These are phyloP conservation scores for Cliona cf. orientalis DNA, from an alignment of 37 sponge, comb jelly and placozoan genomes.

Conservation along the genomic window DNA sequence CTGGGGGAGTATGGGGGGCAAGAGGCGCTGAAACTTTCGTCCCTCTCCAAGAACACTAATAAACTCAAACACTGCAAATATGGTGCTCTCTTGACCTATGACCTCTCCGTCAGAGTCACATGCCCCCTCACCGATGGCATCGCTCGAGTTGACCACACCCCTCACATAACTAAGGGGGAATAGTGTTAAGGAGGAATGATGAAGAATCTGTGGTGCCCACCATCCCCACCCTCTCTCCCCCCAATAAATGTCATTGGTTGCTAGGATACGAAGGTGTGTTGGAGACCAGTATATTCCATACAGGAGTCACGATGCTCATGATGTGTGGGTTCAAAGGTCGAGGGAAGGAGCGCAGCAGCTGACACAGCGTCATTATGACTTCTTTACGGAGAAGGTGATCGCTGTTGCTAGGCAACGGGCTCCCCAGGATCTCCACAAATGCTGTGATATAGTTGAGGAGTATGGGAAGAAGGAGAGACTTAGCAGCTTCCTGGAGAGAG, in stretches of 20 bases:
- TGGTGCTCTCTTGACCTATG: slow-evolving; percentile 33
- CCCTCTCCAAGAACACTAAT: slow-evolving; percentile 52
- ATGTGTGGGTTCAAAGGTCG: slow-evolving; percentile 43
- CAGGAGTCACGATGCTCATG: slow-evolving; percentile 44
- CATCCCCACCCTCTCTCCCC: no score
- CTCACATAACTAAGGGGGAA: slow-evolving; percentile 32
- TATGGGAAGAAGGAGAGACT: slow-evolving; percentile 31
- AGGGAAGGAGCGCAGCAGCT: slow-evolving; percentile 61
- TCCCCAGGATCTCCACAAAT: slow-evolving; percentile 49
- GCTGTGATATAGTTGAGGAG: slow-evolving; percentile 30
- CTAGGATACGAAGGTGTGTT: slow-evolving; percentile 24
- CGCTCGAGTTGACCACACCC: slow-evolving; percentile 33
- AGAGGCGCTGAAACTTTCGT: slow-evolving; percentile 18
- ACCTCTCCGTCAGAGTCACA: slow-evolving; percentile 74
- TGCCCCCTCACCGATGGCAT: slow-evolving; percentile 3
- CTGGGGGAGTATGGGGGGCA: slow-evolving; percentile 62
- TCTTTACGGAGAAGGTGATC: slow-evolving; percentile 69
- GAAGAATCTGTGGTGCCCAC: not conserved
- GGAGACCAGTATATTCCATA: slow-evolving; percentile 61
- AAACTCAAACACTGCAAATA: slow-evolving; percentile 75
- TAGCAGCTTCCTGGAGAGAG: slow-evolving; percentile 18
- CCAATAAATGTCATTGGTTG: not conserved
- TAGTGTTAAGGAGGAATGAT: not conserved
- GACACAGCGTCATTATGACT: slow-evolving; percentile 44
- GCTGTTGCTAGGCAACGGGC: slow-evolving; percentile 2